A percentile compares a stretch with the other conserved stretches of the same genome.
Conservation (phyloP, 30 jellyfish, hydroid and myxozoan species). For the Catostylus mosaicus region DNA sequence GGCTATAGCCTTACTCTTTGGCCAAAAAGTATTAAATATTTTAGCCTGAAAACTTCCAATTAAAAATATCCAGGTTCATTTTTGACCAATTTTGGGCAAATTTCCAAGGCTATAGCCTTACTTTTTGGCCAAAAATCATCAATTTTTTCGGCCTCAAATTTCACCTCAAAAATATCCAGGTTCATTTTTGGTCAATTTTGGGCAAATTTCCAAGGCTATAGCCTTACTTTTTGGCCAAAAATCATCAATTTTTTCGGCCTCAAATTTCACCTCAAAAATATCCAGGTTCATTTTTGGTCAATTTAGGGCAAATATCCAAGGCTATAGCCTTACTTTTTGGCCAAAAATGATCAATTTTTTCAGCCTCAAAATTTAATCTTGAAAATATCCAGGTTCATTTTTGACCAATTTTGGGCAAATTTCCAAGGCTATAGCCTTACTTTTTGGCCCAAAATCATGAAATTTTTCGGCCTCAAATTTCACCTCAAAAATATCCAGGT, state of each 20-base stretch:
- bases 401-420: slow-evolving; percentile 5
- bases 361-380: no score
- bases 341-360: neutral
- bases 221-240: neutral
- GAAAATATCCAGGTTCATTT: no score
- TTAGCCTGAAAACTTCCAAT: neutral
- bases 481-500: neutral
- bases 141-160: neutral
- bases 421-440: slow-evolving; percentile 20
- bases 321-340: neutral
- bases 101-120: slow-evolving; percentile 26
- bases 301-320: neutral
- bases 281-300: neutral
- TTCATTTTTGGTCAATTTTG: neutral
- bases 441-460: neutral
- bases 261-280: no score
- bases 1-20: slow-evolving; percentile 32
- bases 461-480: neutral
- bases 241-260: no score
- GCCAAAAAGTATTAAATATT: neutral
- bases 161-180: neutral
- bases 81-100: neutral
- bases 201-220: neutral
- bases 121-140: neutral
- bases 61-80: neutral